phyloP scores from a whole-genome alignment of 2,888 invertebrate species.

The Magallana nippona region DNA sequence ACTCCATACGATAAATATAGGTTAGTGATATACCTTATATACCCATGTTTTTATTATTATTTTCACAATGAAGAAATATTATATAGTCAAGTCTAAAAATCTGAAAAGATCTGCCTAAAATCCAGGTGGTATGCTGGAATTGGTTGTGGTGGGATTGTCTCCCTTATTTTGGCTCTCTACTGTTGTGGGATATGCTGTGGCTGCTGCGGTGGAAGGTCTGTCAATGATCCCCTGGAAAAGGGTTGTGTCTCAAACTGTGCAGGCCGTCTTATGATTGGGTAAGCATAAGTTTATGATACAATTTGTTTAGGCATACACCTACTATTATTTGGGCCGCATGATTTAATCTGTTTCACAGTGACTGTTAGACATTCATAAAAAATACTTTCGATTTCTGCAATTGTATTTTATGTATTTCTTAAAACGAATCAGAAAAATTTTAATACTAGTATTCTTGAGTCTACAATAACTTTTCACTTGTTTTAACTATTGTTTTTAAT shows the following conservation, averaged over 20 bases:
- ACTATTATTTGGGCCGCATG: no score
- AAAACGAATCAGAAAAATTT: no score
- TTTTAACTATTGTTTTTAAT: not conserved
- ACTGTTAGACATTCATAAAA: no score
- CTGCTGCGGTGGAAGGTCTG: slow-evolving; percentile 47
- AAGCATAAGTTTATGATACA: slow-evolving; percentile 43
- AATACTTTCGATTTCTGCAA: no score
- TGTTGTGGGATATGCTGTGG: slow-evolving; percentile 61
- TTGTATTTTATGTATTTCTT: no score
- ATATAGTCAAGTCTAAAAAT: no score
- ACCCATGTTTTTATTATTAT: no score
- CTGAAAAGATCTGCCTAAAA: not conserved
- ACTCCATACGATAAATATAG: slow-evolving; percentile 58
- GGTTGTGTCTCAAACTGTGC: slow-evolving; percentile 64
- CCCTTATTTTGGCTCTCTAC: slow-evolving; percentile 60
- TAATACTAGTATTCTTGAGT: no score
- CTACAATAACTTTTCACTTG: not conserved
- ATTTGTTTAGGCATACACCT: no score
- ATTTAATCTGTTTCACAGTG: no score
- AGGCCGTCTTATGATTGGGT: slow-evolving; percentile 68
- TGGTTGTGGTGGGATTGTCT: slow-evolving; percentile 57
- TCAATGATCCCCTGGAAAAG: slow-evolving; percentile 57
- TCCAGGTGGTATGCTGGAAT: slow-evolving; percentile 67
- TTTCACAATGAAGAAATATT: not conserved
- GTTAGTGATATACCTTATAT: slow-evolving; percentile 29